phyloP scores from a whole-genome alignment of 64 coral and sea anemone genomes.

The Actinia equina region DNA sequence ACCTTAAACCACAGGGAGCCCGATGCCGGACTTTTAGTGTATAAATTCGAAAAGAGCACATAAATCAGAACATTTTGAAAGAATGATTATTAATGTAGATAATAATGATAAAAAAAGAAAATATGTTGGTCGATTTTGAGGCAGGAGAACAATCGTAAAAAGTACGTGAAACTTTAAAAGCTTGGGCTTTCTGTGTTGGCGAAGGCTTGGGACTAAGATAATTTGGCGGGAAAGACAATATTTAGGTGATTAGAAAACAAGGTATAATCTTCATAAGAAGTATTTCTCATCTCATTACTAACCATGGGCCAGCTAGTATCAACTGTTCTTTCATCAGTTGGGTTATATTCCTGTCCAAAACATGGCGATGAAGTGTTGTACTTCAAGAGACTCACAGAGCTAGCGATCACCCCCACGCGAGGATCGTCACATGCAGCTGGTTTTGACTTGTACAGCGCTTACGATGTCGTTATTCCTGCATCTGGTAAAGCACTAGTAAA shows the following conservation, averaged over 20 bases:
- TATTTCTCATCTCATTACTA: neutral
- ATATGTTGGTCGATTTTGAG: neutral
- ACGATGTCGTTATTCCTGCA: conserved; percentile 63
- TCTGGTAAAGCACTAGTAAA: conserved; percentile 93
- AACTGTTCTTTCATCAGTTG: conserved; percentile 59
- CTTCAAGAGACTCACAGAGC: conserved; percentile 73
- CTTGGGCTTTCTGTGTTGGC: neutral
- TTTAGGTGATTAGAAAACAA: too few species aligned
- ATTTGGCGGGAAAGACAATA: too few species aligned
- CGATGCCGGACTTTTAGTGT: neutral
- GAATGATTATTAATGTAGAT: neutral
- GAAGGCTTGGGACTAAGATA: neutral
- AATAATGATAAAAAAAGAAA: neutral
- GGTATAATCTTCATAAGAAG: too few species aligned
- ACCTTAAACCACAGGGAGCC: neutral
- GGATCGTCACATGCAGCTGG: conserved; percentile 78
- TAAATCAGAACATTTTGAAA: neutral
- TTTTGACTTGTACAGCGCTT: conserved; percentile 86
- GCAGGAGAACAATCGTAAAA: neutral
- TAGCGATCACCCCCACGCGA: conserved; percentile 65
- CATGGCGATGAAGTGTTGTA: conserved; percentile 38
- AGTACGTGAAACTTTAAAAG: neutral
- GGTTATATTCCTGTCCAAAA: conserved; percentile 34
- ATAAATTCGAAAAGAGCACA: neutral
- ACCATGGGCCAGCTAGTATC: conserved; percentile 86